phyloP scores from a whole-genome alignment of 2,113 vertebrate species.

The Pelusios castaneus region DNA sequence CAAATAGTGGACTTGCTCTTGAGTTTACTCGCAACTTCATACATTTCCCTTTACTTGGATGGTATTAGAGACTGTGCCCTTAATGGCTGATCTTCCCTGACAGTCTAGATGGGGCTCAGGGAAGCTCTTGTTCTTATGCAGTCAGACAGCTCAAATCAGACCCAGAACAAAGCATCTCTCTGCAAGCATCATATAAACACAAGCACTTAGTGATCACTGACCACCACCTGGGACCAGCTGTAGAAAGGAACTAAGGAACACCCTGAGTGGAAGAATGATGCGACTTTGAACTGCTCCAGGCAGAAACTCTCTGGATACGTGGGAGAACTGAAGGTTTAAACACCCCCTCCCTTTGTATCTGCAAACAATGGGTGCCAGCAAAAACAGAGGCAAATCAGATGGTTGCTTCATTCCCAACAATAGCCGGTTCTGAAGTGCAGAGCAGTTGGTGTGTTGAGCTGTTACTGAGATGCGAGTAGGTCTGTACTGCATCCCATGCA shows the following conservation, averaged over 20 bases:
- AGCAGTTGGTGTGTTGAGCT: neutral
- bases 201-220: neutral
- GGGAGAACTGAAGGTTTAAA: neutral
- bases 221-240: neutral
- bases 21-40: neutral
- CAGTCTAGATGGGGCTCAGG: neutral
- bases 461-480: neutral
- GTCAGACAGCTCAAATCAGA: neutral
- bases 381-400: neutral
- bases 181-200: neutral
- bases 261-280: neutral
- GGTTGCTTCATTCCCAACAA: neutral
- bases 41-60: neutral
- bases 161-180: neutral
- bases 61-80: neutral
- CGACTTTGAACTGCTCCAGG: neutral
- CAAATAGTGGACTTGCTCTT: neutral
- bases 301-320: neutral
- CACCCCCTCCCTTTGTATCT: neutral
- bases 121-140: neutral
- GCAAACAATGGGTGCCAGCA: neutral
- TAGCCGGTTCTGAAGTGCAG: neutral
- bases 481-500: neutral
- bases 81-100: neutral
- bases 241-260: neutral